Conservation (phyloP, 2,113 vertebrate species). For the Hirundichthys speculiger region DNA sequence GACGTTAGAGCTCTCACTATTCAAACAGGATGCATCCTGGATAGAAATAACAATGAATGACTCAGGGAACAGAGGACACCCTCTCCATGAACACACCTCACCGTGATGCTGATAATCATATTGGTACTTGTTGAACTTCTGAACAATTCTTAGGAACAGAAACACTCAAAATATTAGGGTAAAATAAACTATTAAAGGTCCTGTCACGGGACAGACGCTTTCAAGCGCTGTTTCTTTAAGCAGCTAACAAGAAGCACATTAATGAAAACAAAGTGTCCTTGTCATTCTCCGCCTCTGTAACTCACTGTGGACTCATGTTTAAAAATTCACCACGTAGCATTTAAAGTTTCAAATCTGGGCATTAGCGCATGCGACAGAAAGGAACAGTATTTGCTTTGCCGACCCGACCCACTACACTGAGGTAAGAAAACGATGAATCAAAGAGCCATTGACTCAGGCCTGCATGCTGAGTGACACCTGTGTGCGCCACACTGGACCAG, state of each 20-base stretch:
- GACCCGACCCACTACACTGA: slow-evolving; percentile 10
- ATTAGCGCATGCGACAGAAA: neutral
- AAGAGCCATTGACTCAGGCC: slow-evolving; percentile 59
- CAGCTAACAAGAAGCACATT: too few species aligned
- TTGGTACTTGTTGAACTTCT: neutral
- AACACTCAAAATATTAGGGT: neutral
- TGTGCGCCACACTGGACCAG: slow-evolving; percentile 16
- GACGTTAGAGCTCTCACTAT: slow-evolving; percentile 12
- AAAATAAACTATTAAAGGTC: too few species aligned
- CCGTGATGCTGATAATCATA: slow-evolving; percentile 1
- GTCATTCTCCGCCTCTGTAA: too few species aligned
- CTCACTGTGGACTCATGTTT: too few species aligned
- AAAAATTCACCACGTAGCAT: too few species aligned
- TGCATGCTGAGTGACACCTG: slow-evolving; percentile 79
- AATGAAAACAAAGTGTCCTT: too few species aligned
- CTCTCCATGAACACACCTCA: slow-evolving; percentile 28
- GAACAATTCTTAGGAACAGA: neutral
- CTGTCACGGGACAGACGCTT: too few species aligned
- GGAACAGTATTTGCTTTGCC: slow-evolving; percentile 7
- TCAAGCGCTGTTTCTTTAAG: too few species aligned
- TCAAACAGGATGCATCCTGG: slow-evolving; percentile 69
- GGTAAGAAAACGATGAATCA: slow-evolving; percentile 36
- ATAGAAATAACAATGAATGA: slow-evolving; percentile 29
- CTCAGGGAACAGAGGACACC: slow-evolving; percentile 23
- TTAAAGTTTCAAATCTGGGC: too few species aligned